Evolutionary conservation across 2,888 invertebrate species (phyloP), one percentile per base, ranked within the genome.

Genomic region (Tetheella fluctuosa): DNA sequence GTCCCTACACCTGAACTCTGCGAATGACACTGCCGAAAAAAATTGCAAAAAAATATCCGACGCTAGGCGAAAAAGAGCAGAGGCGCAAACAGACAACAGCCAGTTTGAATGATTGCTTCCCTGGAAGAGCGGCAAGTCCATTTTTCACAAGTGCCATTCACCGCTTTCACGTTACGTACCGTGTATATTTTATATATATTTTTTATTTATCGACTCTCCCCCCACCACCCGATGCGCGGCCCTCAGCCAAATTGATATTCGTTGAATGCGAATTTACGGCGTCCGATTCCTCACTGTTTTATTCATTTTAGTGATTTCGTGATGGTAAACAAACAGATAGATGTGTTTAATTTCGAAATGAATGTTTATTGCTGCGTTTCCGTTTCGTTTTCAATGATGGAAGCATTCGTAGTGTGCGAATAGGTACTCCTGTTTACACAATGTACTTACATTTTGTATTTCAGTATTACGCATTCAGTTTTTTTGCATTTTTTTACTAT

Each of bases 131-230:
- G 91, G 90, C 89, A 89, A 91, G 93, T 93, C 93, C 93, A 93
- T 93, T 93, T 93, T 93, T 93, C 93, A 93, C 91, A 89, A 93
- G 93, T 93, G 93, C 91, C 91, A 93, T 93, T 93, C 91, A 88
- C 88, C 85, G 91, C 90, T 90, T 91, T 89, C 89, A 89, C 87
- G 88, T 88, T 88, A 82, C 85, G 88, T 87, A 86, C 89, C 85
- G 84, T 89, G n/a, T 25, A 84, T 91, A 88, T 90, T 88, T 86
- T 89, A 85, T 88, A 89, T 90, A 81, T 88, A 56, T 74, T 87
- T 84, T 90, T 91, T 91, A 89, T 91, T 91, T 91, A 90, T 90
- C 88, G 86, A 74, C 73, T 70, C 76, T 75, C 80, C 81, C 75
- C 80, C 81, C 39, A 39, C 80, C 81, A 70, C 80, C 77, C 78